Percentiles rank a stretch among this genome's conserved stretches.
phyloP scores from a whole-genome alignment of 2,113 vertebrate species.

The Pseudonaja textilis region DNA sequence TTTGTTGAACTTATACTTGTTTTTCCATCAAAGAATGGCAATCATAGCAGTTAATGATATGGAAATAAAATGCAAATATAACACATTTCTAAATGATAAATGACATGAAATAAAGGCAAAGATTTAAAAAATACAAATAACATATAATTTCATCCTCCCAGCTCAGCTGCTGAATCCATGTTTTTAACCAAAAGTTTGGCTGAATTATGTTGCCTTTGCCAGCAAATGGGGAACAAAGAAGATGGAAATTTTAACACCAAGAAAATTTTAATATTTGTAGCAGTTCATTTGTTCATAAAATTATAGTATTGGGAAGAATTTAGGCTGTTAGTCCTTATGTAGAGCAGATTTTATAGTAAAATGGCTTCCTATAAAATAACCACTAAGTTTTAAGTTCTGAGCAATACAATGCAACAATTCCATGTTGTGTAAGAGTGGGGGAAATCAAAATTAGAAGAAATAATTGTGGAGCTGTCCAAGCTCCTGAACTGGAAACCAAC shows the following conservation, averaged over 20 bases:
- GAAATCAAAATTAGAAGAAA: not conserved
- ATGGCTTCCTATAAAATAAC: not conserved
- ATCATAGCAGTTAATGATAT: not conserved
- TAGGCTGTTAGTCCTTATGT: not conserved
- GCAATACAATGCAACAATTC: not conserved
- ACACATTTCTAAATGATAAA: not conserved
- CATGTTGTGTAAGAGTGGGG: not conserved
- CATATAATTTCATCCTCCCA: not conserved
- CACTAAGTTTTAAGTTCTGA: not conserved
- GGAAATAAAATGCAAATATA: not conserved
- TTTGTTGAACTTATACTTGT: not conserved
- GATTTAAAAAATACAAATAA: not conserved
- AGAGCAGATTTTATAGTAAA: not conserved
- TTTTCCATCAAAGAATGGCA: not conserved
- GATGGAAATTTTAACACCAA: not conserved
- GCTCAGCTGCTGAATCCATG: not conserved
- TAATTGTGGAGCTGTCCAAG: slow-evolving; percentile 47
- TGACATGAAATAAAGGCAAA: not conserved
- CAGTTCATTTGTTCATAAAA: not conserved
- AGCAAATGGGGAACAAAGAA: not conserved
- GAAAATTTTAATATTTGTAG: not conserved
- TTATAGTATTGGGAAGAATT: not conserved
- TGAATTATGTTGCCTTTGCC: not conserved
- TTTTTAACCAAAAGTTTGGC: not conserved
- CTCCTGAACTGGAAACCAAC: slow-evolving; percentile 11